Conservation (phyloP, 2,888 invertebrate genomes). For the Mongoloraphidia duomilia region DNA sequence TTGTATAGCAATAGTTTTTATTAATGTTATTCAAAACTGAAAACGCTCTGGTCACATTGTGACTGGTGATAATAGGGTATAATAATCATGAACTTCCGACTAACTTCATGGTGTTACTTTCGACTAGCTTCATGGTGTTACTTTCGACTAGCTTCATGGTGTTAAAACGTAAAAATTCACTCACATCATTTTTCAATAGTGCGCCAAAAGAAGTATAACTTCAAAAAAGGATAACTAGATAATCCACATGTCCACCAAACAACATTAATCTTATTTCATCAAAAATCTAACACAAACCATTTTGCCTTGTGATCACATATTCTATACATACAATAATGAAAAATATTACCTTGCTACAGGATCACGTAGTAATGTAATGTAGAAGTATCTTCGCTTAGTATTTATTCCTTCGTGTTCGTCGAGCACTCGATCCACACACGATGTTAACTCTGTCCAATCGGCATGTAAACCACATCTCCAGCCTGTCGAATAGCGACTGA, state of each 20-base stretch:
- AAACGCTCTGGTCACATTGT: no score
- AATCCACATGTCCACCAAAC: not conserved
- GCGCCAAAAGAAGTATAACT: no score
- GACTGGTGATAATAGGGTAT: no score
- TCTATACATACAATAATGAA: not conserved
- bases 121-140: no score
- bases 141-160: no score
- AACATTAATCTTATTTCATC: not conserved
- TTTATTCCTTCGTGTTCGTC: slow-evolving; percentile 79
- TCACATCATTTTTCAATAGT: no score
- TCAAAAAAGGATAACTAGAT: no score
- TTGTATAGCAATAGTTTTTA: no score
- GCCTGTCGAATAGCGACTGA: slow-evolving; percentile 92
- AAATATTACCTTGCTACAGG: slow-evolving; percentile 56
- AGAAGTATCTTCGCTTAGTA: slow-evolving; percentile 79
- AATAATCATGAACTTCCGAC: no score
- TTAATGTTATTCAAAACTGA: no score
- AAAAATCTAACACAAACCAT: not conserved
- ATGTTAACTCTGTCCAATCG: slow-evolving; percentile 93
- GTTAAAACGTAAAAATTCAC: no score
- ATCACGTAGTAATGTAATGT: slow-evolving; percentile 87
- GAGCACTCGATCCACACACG: slow-evolving; percentile 80
- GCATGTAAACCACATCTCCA: slow-evolving; percentile 98
- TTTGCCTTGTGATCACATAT: not conserved
- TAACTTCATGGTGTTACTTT: no score